Conservation (phyloP, 2,888 invertebrate species). For the Calliopum simillimum region DNA sequence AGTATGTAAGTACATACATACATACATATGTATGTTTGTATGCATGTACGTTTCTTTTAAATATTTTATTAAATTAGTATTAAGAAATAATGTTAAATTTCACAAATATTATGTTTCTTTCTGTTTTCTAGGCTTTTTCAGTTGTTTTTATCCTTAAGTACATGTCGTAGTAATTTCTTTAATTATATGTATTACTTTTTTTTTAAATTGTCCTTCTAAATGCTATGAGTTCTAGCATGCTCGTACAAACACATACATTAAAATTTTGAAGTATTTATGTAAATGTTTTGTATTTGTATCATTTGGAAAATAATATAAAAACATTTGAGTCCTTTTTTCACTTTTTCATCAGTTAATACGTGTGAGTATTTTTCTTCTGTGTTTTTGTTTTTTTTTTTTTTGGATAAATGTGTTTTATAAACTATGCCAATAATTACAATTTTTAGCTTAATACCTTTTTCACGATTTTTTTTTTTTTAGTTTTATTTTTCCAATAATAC, state of each 20-base stretch:
- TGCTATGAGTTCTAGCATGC: slow-evolving; percentile 26
- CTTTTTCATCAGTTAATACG: slow-evolving; percentile 28
- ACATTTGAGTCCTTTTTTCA: slow-evolving; percentile 17
- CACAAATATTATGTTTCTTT: slow-evolving; percentile 6
- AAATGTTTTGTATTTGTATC: slow-evolving; percentile 8
- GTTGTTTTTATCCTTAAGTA: not conserved
- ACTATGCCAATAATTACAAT: slow-evolving; percentile 29
- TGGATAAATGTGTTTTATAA: slow-evolving; percentile 14
- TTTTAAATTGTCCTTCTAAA: slow-evolving; percentile 26
- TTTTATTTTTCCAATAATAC: slow-evolving; percentile 34
- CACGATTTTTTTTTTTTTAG: slow-evolving; percentile 33
- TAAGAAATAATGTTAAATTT: slow-evolving; percentile 24
- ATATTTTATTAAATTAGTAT: slow-evolving; percentile 14
- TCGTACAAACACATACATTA: slow-evolving; percentile 13
- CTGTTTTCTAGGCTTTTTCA: slow-evolving; percentile 15
- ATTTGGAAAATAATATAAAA: slow-evolving; percentile 1
- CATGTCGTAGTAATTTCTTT: slow-evolving; percentile 14
- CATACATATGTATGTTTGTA: slow-evolving; percentile 23
- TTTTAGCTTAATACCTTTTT: slow-evolving; percentile 16
- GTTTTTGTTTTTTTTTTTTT: not conserved
- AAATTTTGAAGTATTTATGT: slow-evolving; percentile 4
- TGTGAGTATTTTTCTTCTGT: slow-evolving; percentile 5
- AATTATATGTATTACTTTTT: not conserved
- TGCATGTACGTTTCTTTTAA: not conserved
- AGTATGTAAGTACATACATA: slow-evolving; percentile 37